Conservation (phyloP, 2,797 vertebrate species). For the Antennarius maculatus region DNA sequence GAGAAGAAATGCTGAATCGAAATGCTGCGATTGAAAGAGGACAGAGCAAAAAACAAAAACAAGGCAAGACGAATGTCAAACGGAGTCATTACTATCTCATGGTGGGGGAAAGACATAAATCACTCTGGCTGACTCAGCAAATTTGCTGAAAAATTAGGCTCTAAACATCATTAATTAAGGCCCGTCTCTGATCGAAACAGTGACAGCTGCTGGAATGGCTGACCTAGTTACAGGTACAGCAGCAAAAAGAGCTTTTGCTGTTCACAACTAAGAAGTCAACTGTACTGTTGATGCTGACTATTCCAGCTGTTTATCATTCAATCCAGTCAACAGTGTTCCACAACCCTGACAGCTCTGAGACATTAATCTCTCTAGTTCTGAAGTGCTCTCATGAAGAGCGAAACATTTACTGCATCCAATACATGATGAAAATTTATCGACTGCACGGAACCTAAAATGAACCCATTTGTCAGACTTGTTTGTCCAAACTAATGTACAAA, state of each 20-base stretch:
- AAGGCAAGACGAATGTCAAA: conserved; percentile 30
- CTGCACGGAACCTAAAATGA: not conserved
- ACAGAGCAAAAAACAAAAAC: not conserved
- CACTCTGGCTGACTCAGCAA: conserved; percentile 54
- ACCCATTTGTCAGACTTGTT: not conserved
- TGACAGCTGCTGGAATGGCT: conserved; percentile 45
- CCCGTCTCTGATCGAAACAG: conserved; percentile 39
- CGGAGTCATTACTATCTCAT: conserved; percentile 40
- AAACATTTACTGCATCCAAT: not conserved
- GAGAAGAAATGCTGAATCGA: not conserved
- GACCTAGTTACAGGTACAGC: conserved; percentile 51
- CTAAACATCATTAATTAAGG: conserved; percentile 55
- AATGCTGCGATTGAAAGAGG: not conserved
- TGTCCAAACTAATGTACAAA: not conserved
- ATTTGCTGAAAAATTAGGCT: conserved; percentile 39
- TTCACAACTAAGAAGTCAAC: not conserved
- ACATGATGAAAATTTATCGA: not conserved
- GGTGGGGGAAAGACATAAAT: conserved; percentile 43
- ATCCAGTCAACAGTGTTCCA: not conserved
- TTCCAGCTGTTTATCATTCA: not conserved
- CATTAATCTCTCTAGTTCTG: not conserved
- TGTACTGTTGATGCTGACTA: not conserved
- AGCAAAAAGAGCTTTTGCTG: not conserved
- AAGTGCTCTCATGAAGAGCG: not conserved
- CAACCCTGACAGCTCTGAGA: not conserved